Evolutionary conservation across 1,140 invertebrate species (phyloP), one percentile per base, ranked within the genome.

Genomic region (Tribolium madens): DNA sequence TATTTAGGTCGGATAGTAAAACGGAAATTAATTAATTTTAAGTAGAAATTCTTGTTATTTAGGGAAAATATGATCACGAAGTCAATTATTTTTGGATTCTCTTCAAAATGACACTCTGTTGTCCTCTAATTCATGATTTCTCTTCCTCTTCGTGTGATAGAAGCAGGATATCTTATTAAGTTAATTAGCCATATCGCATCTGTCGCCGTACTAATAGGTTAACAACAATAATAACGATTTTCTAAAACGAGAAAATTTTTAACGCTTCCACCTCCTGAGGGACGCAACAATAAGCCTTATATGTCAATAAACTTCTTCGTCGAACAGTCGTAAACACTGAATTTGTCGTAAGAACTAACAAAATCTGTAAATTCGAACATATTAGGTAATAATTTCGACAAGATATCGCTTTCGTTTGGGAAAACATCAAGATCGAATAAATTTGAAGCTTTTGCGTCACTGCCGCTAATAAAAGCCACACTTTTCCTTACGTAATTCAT

Each of bases 341-440:
- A 36, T 36, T 36, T 36, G 6, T 21, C 18, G 9, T n/a, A 15
- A 52, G 50, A 52, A 13, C 14, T 52, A 15, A 7, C 4, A 15
- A 52, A 52, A 52, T 52, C 5, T 3, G 50, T 52, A 31, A 31
- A 7, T 31, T 13, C 6, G n/a, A n/a, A n/a, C 14, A 64, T 3
- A 64, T 64, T 64, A 6, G 57, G 21, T 47, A 48, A 76, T 47
- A 75, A 64, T 75, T 21, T 47, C 7, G 18, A 46, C 7, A n/a
- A 75, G 17, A 64, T 68, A 10, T 64, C 57, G n/a, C 21, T 64
- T 64, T 64, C 57, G 3, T 64, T 33, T 13, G 10, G 12, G 5
- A 64, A 31, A 75, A 17, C 21, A 36, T 46, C 13, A 10, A 70
- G 12, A 42, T 70, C 46, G 33, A 70, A 50, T 50, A 50, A 9